Conservation (phyloP, 2,113 vertebrate genomes). For the Myotis davidii region DNA sequence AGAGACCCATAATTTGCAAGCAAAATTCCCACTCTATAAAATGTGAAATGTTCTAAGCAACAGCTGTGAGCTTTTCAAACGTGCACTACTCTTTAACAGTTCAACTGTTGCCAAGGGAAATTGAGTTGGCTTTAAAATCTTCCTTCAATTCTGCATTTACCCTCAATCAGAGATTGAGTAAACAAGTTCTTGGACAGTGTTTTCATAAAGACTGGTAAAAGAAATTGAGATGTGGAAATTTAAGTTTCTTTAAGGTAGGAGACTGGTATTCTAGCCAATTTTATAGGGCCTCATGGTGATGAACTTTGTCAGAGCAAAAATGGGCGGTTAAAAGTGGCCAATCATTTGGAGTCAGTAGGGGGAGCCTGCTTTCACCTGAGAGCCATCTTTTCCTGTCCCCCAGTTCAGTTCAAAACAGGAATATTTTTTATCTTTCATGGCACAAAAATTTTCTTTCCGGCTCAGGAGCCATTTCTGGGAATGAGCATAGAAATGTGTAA, state of each 20-base stretch:
- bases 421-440: conserved; percentile 33
- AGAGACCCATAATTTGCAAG: conserved; percentile 77
- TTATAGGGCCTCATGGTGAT: not conserved
- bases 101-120: conserved; percentile 78
- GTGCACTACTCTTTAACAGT: conserved; percentile 68
- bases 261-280: not conserved
- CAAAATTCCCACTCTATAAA: conserved; percentile 72
- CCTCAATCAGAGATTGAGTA: conserved; percentile 53
- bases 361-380: not conserved
- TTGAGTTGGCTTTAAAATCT: conserved; percentile 70
- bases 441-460: not conserved
- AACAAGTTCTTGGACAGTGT: conserved; percentile 32
- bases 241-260: conserved; percentile 41
- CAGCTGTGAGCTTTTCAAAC: conserved; percentile 77
- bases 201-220: conserved; percentile 23
- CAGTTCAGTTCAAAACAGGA: not conserved
- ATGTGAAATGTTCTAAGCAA: conserved; percentile 77
- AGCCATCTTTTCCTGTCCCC: not conserved
- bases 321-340: not conserved
- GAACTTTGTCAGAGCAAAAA: conserved; percentile 20
- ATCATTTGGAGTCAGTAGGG: not conserved
- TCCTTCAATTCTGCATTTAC: conserved; percentile 68
- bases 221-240: conserved; percentile 22
- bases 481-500: conserved; percentile 23
- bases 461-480: not conserved